Evolutionary conservation across 2,888 invertebrate genomes (phyloP), one percentile per base, ranked within the genome.

Genomic region (Stenchaetothrips biformis): DNA sequence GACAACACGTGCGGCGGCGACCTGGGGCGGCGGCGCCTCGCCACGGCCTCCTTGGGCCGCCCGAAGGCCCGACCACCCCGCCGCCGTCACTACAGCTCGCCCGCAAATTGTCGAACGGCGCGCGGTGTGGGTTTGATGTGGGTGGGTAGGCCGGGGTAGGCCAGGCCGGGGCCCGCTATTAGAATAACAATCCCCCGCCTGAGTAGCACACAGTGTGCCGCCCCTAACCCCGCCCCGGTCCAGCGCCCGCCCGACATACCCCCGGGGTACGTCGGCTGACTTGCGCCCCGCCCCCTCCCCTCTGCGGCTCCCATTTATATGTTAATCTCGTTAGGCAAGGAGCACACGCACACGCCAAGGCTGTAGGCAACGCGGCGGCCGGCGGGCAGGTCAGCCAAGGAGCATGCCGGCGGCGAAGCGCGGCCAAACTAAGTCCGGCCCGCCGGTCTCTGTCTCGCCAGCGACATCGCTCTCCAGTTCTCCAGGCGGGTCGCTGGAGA

Each of bases 261-360:
- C 53, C 53, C 13, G 53, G 53, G 53, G 53, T 9, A 9, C 59
- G 59, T 16, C 59, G 59, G 13, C 59, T 59, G 59, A 16, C 59
- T 59, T 18, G 18, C 37, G 59, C 18, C 59, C 18, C 59, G 59
- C 59, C 59, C 59, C 59, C 59, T 6, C 59, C 59, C 53, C 13
- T 7, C 59, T 13, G 59, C 37, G 37, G 37, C 59, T 59, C 59
- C 59, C 59, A 59, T 59, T 59, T 59, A 59, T 59, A 59, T 59
- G 59, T 59, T 59, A 59, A 59, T 59, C 59, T 59, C 59, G 59
- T 59, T 59, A 59, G 59, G 59, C 59, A 59, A 59, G 37, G 37
- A 37, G 37, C 37, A 37, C 59, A 59, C 59, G 59, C 59, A 59
- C 59, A 37, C 37, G 37, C 37, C 37, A 37, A 16, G 13, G 16